These are phyloP conservation scores for Kradibia gibbosae DNA, from an alignment of 1,140 invertebrate genomes.

Conservation along the genomic window DNA sequence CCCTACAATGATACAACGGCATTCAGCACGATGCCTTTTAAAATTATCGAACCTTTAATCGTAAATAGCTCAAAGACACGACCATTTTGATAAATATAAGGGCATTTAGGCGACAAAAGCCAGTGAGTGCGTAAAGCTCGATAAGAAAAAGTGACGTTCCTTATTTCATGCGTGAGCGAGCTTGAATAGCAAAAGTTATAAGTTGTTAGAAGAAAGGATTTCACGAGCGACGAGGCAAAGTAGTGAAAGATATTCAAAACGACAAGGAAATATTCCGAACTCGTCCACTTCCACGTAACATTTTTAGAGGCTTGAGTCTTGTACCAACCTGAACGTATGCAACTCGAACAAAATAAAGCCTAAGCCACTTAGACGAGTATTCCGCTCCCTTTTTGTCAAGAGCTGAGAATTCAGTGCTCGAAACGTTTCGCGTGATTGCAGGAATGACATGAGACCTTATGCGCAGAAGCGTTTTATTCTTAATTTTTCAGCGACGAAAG, in stretches of 20 bases:
- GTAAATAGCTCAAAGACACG: too few species aligned
- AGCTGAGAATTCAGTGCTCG: neutral
- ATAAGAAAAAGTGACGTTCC: neutral
- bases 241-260: neutral
- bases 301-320: neutral
- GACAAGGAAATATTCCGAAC: neutral
- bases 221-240: neutral
- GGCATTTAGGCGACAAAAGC: too few species aligned
- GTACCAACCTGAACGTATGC: neutral
- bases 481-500: neutral
- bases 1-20: too few species aligned
- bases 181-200: neutral
- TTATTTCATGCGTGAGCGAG: neutral
- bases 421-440: conserved; percentile 8
- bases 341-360: neutral
- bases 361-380: conserved; percentile 18
- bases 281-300: neutral
- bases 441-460: conserved; percentile 22
- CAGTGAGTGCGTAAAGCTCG: too few species aligned
- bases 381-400: neutral
- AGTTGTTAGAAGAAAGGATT: neutral
- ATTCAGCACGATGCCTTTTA: too few species aligned
- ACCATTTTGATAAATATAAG: too few species aligned
- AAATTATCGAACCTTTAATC: too few species aligned
- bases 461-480: neutral